Base-by-base conservation (phyloP, 2,113 vertebrate genomes). In the Oryzias celebensis region DNA sequence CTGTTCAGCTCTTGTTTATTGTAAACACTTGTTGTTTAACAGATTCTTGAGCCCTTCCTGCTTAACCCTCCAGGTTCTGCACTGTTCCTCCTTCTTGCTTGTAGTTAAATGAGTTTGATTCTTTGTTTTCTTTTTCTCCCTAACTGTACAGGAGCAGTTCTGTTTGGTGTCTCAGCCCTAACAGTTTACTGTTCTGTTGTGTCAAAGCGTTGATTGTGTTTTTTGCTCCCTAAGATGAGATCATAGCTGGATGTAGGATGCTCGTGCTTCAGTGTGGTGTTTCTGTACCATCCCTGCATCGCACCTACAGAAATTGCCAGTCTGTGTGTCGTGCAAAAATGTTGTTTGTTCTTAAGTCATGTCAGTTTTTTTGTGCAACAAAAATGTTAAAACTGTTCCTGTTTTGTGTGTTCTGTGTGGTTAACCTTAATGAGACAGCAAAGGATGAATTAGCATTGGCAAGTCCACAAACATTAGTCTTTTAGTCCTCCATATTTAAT, bases 131-230 rank as follows among this genome's bases (percentile, higher is more conserved):
- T 10, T 76, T 28, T 58, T 20, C 58, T 68, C 55, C 63, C 14
- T 64, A 73, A 50, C 67, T 53, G 42, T 47, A 52, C 51, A 58
- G 78, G 55, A 83, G 68, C 77, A 52, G 41, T 65, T 76, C 65
- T 51, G 56, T 78, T 20, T 76, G 56, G 41, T 15, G 4, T 54
- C 62, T 70, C 62, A 65, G 44, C 61, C 44, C 73, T 88, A 87
- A 88, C 51, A 60, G 62, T 81, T 79, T 57, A 68, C 88, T 88
- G 71, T 88, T 85, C 84, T 62, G 73, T 68, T 84, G 77, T 77
- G 70, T 86, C 80, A 85, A 81, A 81, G 60, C 82, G 76, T 85
- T 78, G 63, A 74, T 77, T 87, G 83, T 89, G 83, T 89, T 83
- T 82, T 80, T 73, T 41, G 54, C 71, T 75, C 45, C 71, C 36